phyloP scores from a whole-genome alignment of 53 echinoderm and acorn worm genomes.

The Holothuria scabra region DNA sequence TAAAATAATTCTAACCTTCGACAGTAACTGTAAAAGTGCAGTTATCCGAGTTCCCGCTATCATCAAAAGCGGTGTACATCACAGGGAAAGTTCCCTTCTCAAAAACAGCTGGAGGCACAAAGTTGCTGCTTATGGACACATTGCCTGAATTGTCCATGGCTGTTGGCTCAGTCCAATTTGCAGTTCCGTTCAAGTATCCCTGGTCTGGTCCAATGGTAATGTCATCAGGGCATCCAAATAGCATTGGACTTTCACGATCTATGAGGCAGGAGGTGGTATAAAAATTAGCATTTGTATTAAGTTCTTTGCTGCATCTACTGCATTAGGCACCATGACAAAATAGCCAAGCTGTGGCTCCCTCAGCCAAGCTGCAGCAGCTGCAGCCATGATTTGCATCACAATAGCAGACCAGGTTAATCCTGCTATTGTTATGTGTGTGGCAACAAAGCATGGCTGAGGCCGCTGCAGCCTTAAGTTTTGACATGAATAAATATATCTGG shows the following conservation, averaged over 20 bases:
- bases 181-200: conserved; percentile 35
- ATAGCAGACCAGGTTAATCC: no score
- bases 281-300: no score
- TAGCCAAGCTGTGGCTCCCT: no score
- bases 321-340: no score
- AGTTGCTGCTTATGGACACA: conserved; percentile 19
- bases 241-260: conserved; percentile 63
- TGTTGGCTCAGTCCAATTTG: conserved; percentile 61
- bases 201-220: conserved; percentile 58
- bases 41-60: conserved; percentile 33
- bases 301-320: no score
- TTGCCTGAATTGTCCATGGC: conserved; percentile 58
- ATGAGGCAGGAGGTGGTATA: background rate
- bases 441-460: no score
- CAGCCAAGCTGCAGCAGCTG: no score
- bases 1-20: conserved; percentile 37
- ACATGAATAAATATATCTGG: no score
- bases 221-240: conserved; percentile 51
- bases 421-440: no score
- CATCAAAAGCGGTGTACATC: conserved; percentile 49
- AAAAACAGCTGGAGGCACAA: conserved; percentile 35
- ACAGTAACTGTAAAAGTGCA: conserved; percentile 66
- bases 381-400: no score
- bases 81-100: conserved; percentile 19
- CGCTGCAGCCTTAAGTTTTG: no score